Base-by-base conservation (phyloP, 2,113 vertebrate genomes). In the Brevimyrus niger region DNA sequence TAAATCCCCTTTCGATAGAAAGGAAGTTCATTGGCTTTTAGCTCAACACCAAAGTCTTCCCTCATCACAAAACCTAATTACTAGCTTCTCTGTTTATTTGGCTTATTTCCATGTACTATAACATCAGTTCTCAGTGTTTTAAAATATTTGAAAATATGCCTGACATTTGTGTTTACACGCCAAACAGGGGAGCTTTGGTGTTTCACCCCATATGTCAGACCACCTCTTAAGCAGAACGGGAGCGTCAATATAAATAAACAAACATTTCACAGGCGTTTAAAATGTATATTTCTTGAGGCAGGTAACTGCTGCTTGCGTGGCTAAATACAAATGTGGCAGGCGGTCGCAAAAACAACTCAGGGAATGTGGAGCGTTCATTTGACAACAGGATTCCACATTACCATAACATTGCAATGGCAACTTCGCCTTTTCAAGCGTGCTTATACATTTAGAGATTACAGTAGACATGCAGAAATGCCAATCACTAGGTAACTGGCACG, bases 401-500 rank as follows among this genome's bases (percentile, higher is more conserved):
- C 76, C 80, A 53, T 86, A 55, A 86, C 90, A 88, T 73, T 86
- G 47, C 53, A 47, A 61, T 88, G 90, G 87, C 87, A 86, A 90
- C 76, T 88, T 88, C 50, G 27, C 51, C 82, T 86, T 88, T 61
- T 48, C 82, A 84, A 69, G 88, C 38, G 47, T 69, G 31, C 90
- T 88, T 88, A 88, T 86, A 84, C 44, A 86, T 90, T 96, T 94
- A 35, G 88, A 93, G 94, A 95, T 94, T 94, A 95, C 89, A 93
- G 90, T 0, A 90, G 93, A 92, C 95, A 94, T 94, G 90, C 93
- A 93, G 95, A 90, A 91, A 94, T 92, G 92, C 90, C 94, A 89
- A 92, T 96, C 95, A 92, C n/a, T 92, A 95, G 94, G 94, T 96
- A 94, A 96, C 90, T 93, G 92, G 92, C 91, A 92, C 86, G 55